Evolutionary conservation across 2,797 vertebrate species (phyloP), one percentile per base, ranked within the genome.

Genomic region (Pseudomugil tenellus): DNA sequence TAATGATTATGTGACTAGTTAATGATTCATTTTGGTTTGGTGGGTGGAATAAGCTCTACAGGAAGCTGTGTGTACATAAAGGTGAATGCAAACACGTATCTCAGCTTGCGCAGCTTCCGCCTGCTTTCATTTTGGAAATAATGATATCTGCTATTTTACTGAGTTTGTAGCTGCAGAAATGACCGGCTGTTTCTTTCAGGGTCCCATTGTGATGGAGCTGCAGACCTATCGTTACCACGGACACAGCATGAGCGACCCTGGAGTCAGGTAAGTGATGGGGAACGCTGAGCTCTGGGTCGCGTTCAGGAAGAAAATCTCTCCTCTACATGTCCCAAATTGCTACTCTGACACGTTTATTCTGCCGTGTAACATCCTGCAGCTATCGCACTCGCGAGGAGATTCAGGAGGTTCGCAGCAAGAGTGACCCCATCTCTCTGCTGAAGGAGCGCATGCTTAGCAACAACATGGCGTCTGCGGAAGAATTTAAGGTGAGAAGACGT

Each of bases 151-250:
- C 16, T 19, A 7, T 16, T 21, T 21, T 26, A 19, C 3, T 17
- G 32, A 86, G 95, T 19, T 8, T 43, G 41, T 46, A 49, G 46
- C 46, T 23, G 46, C 5, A 43, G 35, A 17, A 34, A 4, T 39
- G 4, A 67, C n/a, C 4, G 23, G 1, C 49, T 54, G 7, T 72
- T 31, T 75, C 5, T 79, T 72, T 57, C 67, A 98, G 98, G 98
- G 98, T 28, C 97, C 98, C 26, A 94, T 98, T 41, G 34, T 98
- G 65, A 97, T 98, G 96, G 97, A 99, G 91, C 93, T 99, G 54
- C 95, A 97, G 93, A 98, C 97, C 0, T 99, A 98, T 56, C 96
- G 96, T 85, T 98, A 98, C 80, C 98, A 99, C 60, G 96, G 97
- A 79, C 96, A 98, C 91, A 98, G 96, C 84, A 98, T 98, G 97